Percentiles rank a stretch among this genome's conserved stretches.
Conservation (phyloP, 2,888 invertebrate species). For the Corbicula japonica region DNA sequence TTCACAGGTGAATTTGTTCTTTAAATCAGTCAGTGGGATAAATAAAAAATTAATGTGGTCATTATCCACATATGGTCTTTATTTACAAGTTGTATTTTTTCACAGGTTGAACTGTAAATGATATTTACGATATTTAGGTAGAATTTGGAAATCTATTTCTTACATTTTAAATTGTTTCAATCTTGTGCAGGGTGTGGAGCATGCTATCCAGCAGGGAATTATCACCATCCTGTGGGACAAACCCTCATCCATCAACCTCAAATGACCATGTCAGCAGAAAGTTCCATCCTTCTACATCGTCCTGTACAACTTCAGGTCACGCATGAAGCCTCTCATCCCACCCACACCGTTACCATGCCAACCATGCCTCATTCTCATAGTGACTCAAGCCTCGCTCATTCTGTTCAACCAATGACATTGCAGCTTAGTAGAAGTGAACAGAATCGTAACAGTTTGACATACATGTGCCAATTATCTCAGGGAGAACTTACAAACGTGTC, state of each 20-base stretch:
- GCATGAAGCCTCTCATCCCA: constrained; percentile 63
- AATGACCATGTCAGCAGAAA: constrained; percentile 58
- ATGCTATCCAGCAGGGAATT: constrained; percentile 64
- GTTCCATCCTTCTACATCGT: constrained; percentile 70
- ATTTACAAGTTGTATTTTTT: too few species aligned
- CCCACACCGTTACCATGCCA: constrained; percentile 52
- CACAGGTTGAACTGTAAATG: too few species aligned
- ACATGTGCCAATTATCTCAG: constrained; percentile 54
- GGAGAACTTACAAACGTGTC: constrained; percentile 60
- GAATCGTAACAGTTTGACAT: constrained; percentile 28
- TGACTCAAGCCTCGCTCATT: constrained; percentile 48
- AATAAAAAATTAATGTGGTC: too few species aligned
- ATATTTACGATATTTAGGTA: too few species aligned
- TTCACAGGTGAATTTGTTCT: too few species aligned
- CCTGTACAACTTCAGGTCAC: constrained; percentile 70
- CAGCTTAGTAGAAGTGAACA: constrained; percentile 36
- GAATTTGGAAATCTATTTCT: too few species aligned
- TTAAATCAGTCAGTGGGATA: too few species aligned
- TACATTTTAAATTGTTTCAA: too few species aligned
- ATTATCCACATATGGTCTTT: too few species aligned
- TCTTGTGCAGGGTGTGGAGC: constrained; percentile 65
- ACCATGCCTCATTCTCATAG: constrained; percentile 58
- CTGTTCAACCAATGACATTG: constrained; percentile 37
- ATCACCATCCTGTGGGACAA: constrained; percentile 65
- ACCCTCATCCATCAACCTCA: constrained; percentile 64